Percentiles rank a stretch among this genome's conserved stretches.
phyloP scores from a whole-genome alignment of 1,140 invertebrate genomes.

The Teleopsis dalmanni region DNA sequence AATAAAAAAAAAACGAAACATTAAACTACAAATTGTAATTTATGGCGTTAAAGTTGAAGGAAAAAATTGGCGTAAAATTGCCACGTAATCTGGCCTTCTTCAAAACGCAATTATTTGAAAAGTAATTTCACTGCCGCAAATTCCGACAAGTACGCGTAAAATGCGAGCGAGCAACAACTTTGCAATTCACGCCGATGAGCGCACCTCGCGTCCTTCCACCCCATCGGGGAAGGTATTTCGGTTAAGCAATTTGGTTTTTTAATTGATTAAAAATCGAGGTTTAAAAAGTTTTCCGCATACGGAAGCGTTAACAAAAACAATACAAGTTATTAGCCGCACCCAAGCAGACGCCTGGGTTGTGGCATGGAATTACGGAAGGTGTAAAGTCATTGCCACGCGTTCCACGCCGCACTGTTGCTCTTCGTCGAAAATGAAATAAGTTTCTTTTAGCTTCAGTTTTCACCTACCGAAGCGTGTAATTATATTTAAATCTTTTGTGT shows the following conservation, averaged over 20 bases:
- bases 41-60: slow-evolving; percentile 1
- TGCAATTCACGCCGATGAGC: background rate
- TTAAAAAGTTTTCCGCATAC: background rate
- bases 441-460: background rate
- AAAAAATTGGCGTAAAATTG: background rate
- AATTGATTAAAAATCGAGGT: slow-evolving; percentile 4
- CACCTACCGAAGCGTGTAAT: slow-evolving; percentile 5
- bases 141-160: background rate
- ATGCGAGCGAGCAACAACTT: background rate
- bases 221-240: background rate
- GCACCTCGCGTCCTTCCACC: background rate
- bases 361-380: background rate
- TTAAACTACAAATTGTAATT: background rate
- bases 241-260: background rate
- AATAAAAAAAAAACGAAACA: background rate
- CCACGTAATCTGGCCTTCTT: background rate
- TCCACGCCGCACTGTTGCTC: background rate
- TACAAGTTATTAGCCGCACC: background rate
- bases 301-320: background rate
- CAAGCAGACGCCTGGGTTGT: background rate
- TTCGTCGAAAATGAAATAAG: background rate
- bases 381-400: background rate
- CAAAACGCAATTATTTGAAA: background rate
- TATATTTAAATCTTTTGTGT: slow-evolving; percentile 6
- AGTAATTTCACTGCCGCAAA: background rate